Conservation (phyloP, 1,140 invertebrate genomes). For the Ladona fulva region DNA sequence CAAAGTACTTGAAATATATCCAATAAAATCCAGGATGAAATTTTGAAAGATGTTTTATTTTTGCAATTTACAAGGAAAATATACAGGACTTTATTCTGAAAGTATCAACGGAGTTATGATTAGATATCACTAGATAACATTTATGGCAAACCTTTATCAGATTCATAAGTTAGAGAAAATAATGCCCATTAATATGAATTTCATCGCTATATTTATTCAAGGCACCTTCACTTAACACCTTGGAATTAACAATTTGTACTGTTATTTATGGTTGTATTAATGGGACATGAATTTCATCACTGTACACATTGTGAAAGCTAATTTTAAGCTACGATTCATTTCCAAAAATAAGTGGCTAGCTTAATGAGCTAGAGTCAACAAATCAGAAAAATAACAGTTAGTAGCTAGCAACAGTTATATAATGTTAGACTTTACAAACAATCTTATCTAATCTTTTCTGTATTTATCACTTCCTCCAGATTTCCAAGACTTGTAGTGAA, state of each 20-base stretch:
- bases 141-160: neutral
- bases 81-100: neutral
- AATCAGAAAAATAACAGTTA: neutral
- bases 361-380: neutral
- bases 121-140: neutral
- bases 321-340: neutral
- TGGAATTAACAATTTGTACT: constrained; percentile 7
- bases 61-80: constrained; percentile 7
- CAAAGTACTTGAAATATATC: too few relatives aligned
- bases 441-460: neutral
- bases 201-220: neutral
- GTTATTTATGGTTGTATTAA: neutral
- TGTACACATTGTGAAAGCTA: neutral
- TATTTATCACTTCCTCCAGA: too few relatives aligned
- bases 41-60: neutral
- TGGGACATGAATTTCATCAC: neutral
- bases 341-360: neutral
- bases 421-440: neutral
- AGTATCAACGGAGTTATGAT: neutral
- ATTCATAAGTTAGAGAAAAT: neutral
- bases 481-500: too few relatives aligned
- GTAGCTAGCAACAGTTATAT: neutral
- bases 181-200: constrained; percentile 2
- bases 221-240: neutral
- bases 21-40: neutral